Conservation (phyloP, 2,797 vertebrate genomes). For the Oceanodroma leucorhoa region DNA sequence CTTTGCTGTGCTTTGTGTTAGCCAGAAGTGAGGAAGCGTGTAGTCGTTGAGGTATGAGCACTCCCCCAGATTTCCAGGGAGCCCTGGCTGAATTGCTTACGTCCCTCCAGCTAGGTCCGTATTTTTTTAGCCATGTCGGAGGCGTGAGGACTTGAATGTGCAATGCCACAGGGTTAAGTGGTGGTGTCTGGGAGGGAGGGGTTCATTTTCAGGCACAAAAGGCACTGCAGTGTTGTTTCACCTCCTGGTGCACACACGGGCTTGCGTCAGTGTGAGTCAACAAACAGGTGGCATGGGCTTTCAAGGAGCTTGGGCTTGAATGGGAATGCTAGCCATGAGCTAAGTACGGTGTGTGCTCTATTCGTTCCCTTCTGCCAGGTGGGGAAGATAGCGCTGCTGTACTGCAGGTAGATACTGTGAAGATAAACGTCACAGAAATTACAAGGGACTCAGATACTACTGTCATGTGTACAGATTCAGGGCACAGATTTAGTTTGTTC, state of each 20-base stretch:
- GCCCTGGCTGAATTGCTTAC: not conserved
- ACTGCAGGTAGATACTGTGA: not conserved
- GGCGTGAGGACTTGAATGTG: not conserved
- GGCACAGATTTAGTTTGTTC: not conserved
- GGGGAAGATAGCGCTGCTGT: not conserved
- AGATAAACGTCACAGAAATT: not conserved
- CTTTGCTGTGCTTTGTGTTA: not conserved
- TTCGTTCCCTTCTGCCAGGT: not conserved
- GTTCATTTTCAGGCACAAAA: not conserved
- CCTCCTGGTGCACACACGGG: not conserved
- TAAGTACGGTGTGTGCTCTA: fast-evolving
- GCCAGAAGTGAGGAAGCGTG: not conserved
- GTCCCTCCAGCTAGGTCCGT: not conserved
- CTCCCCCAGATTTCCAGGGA: not conserved
- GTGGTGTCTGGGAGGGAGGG: not conserved
- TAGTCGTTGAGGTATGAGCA: not conserved
- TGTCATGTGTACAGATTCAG: not conserved
- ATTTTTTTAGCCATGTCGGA: not conserved
- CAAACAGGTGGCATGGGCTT: not conserved
- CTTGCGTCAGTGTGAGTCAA: not conserved
- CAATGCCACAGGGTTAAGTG: not conserved
- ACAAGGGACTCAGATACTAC: not conserved
- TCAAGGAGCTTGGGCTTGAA: not conserved
- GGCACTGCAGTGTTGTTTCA: not conserved
- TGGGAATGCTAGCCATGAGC: not conserved